Evolutionary conservation across 2,797 vertebrate species (phyloP).

Genomic region (Morus bassanus): DNA sequence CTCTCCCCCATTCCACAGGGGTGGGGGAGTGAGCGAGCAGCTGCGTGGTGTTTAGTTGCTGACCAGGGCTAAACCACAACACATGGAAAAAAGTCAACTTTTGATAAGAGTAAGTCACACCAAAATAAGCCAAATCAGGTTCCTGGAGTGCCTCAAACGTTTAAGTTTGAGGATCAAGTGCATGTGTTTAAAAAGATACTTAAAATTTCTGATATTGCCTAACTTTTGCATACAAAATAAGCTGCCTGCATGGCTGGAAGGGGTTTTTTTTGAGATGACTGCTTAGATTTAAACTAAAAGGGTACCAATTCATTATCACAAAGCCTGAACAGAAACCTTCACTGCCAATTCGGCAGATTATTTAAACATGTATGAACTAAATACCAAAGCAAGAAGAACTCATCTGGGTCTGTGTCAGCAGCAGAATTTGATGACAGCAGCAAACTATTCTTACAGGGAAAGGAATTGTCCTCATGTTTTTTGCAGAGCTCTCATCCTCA

Average conservation of each 20-base stretch:
- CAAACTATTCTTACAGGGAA: background rate
- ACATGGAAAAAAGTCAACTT: background rate
- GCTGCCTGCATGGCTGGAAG: background rate
- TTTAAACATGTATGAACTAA: background rate
- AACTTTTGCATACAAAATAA: fast-evolving
- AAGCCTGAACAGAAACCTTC: background rate
- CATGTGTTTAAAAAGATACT: background rate
- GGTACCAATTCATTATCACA: background rate
- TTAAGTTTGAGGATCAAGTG: fast-evolving
- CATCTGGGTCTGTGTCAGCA: background rate
- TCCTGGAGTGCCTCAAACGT: background rate
- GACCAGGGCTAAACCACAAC: too few species aligned
- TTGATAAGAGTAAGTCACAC: background rate
- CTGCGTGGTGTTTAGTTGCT: too few species aligned
- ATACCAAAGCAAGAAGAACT: background rate
- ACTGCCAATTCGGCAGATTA: background rate
- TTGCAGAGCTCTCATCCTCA: constrained; percentile 2
- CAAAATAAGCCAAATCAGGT: background rate
- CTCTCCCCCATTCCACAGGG: too few species aligned
- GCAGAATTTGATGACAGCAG: background rate
- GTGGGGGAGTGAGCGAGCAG: too few species aligned
- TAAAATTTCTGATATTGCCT: background rate
- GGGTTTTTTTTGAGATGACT: background rate
- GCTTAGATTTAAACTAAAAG: background rate
- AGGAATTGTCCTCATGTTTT: constrained; percentile 11